A percentile compares a stretch with the other conserved stretches of the same genome.
phyloP scores from a whole-genome alignment of 2,797 vertebrate genomes.

The Podarcis lilfordi region DNA sequence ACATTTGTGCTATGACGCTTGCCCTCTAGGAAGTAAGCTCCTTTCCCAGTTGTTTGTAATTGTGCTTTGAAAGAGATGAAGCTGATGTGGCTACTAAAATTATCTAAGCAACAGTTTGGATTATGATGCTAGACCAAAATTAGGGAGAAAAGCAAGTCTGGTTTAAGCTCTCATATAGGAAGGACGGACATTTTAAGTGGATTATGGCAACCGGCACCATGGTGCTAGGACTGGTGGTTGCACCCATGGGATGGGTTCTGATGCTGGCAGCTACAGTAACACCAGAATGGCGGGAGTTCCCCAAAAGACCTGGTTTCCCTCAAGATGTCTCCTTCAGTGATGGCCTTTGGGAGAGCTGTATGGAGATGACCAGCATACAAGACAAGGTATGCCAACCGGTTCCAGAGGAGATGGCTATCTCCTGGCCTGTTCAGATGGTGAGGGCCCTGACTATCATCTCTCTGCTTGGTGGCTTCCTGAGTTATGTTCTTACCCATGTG shows the following conservation, averaged over 20 bases:
- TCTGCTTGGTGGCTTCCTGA: slow-evolving; percentile 1
- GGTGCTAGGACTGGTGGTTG: not conserved
- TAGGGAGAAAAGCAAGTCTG: not conserved
- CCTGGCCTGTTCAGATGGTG: slow-evolving; percentile 3
- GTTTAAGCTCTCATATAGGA: not conserved
- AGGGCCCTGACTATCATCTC: not conserved
- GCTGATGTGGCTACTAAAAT: not conserved
- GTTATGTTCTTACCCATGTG: not conserved
- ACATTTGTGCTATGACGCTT: not conserved
- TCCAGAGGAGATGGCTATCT: not conserved
- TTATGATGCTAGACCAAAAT: not conserved
- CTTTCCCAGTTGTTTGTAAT: not conserved
- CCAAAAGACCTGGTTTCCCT: not conserved
- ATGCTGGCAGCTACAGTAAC: slow-evolving; percentile 20
- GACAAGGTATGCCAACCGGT: not conserved
- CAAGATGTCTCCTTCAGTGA: slow-evolving; percentile 23
- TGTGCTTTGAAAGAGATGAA: not conserved
- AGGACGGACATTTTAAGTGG: accelerated
- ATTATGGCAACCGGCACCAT: not conserved
- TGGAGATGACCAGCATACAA: not conserved
- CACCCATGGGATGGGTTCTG: slow-evolving; percentile 39
- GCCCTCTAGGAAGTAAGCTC: not conserved
- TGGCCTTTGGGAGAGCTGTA: slow-evolving; percentile 26
- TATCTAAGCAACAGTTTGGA: not conserved
- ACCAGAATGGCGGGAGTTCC: not conserved